phyloP scores from a whole-genome alignment of 2,797 vertebrate species.

The Poecile montanus region DNA sequence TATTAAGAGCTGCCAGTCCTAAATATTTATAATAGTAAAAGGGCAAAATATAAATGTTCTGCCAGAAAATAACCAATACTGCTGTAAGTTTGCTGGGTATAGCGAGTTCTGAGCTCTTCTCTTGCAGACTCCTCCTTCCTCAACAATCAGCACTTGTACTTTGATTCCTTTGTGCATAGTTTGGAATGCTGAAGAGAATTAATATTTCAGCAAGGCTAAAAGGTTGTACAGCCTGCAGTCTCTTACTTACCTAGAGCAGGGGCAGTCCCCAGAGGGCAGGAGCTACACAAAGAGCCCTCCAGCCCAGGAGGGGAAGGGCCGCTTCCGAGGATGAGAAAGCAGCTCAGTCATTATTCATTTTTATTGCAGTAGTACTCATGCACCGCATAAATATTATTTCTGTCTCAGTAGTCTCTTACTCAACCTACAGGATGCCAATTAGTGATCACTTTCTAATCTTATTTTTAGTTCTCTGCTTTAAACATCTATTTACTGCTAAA shows the following conservation, averaged over 20 bases:
- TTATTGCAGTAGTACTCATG: not conserved
- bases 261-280: not conserved
- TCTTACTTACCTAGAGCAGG: not conserved
- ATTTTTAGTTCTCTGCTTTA: constrained; percentile 4
- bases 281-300: not conserved
- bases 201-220: constrained; percentile 48
- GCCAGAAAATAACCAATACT: not conserved
- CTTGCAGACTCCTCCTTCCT: not conserved
- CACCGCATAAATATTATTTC: not conserved
- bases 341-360: constrained; percentile 16
- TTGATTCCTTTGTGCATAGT: not conserved
- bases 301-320: not conserved
- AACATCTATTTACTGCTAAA: not conserved
- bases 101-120: not conserved
- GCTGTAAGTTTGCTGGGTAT: not conserved
- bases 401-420: constrained; percentile 1
- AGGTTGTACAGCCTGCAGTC: not conserved
- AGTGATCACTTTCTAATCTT: constrained; percentile 21
- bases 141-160: not conserved
- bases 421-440: constrained; percentile 36
- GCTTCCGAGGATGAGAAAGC: constrained; percentile 1
- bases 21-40: not conserved
- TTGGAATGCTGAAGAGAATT: not conserved
- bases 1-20: not conserved
- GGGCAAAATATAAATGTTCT: not conserved